A percentile compares a stretch with the other conserved stretches of the same genome.
Conservation (phyloP, 2,113 vertebrate species). For the Gymnogyps californianus region DNA sequence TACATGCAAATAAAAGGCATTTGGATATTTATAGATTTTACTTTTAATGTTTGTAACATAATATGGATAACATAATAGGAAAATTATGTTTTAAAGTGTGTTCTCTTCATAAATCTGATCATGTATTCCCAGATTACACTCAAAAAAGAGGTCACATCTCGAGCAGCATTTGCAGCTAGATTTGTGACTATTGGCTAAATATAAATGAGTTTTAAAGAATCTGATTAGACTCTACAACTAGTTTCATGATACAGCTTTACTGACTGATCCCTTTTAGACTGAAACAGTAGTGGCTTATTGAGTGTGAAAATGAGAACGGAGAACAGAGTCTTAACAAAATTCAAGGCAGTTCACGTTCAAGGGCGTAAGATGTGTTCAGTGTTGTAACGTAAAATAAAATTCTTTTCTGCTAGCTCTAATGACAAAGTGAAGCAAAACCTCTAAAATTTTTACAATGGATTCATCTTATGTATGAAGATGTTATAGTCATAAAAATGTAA, state of each 20-base stretch:
- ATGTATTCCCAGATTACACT: neutral
- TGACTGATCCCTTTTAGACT: slow-evolving; percentile 2
- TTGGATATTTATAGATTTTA: neutral
- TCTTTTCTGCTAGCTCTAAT: neutral
- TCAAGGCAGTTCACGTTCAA: neutral
- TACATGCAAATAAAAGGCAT: neutral
- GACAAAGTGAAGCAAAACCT: neutral
- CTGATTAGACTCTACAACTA: neutral
- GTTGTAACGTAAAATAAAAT: neutral
- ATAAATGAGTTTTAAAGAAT: slow-evolving; percentile 9
- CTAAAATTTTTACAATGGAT: neutral
- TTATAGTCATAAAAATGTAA: neutral
- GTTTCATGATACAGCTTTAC: neutral
- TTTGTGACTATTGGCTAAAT: neutral
- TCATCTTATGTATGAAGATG: neutral
- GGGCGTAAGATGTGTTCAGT: neutral
- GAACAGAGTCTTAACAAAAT: slow-evolving; percentile 19
- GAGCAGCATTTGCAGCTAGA: neutral
- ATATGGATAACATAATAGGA: neutral
- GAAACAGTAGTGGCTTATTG: slow-evolving; percentile 6
- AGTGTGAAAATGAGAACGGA: slow-evolving; percentile 23
- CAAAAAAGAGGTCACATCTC: neutral
- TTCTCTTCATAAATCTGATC: neutral
- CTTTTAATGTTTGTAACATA: neutral
- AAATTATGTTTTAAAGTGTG: neutral